These are phyloP conservation scores for Sebastes diaconus DNA, from an alignment of 2,797 vertebrate species.

Conservation along the genomic window DNA sequence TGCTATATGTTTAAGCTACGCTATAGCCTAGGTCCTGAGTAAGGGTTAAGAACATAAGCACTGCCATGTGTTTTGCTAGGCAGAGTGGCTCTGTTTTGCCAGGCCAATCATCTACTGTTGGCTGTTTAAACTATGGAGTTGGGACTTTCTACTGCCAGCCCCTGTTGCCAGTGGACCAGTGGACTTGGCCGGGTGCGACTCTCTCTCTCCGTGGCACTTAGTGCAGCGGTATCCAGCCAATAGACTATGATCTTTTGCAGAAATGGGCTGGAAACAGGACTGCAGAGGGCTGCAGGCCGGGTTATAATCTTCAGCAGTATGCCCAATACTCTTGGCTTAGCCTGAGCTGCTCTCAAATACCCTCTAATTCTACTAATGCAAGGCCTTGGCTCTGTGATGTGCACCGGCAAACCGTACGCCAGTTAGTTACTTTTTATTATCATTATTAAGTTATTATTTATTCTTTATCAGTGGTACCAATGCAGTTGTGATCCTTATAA, in stretches of 20 bases:
- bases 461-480: slow-evolving; percentile 45
- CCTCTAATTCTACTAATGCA: slow-evolving; percentile 72
- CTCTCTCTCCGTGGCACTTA: slow-evolving; percentile 76
- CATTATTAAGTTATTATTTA: slow-evolving; percentile 42
- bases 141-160: slow-evolving; percentile 74
- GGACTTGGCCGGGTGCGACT: slow-evolving; percentile 66
- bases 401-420: slow-evolving; percentile 23
- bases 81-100: slow-evolving; percentile 68
- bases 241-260: slow-evolving; percentile 74
- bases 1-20: slow-evolving; percentile 19
- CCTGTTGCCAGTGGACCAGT: slow-evolving; percentile 76
- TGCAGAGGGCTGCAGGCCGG: slow-evolving; percentile 60
- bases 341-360: slow-evolving; percentile 68
- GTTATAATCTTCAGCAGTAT: slow-evolving; percentile 70
- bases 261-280: slow-evolving; percentile 70
- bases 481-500: slow-evolving; percentile 33
- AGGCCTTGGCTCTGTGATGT: slow-evolving; percentile 46
- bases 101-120: slow-evolving; percentile 79
- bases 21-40: slow-evolving; percentile 30
- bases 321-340: slow-evolving; percentile 66
- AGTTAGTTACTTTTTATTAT: slow-evolving; percentile 45
- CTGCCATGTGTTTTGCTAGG: slow-evolving; percentile 78
- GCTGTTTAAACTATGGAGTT: slow-evolving; percentile 77
- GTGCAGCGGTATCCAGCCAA: slow-evolving; percentile 65
- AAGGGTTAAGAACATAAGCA: slow-evolving; percentile 75